phyloP scores from a whole-genome alignment of 1,140 invertebrate genomes.

The Drosophila nigromelanica region DNA sequence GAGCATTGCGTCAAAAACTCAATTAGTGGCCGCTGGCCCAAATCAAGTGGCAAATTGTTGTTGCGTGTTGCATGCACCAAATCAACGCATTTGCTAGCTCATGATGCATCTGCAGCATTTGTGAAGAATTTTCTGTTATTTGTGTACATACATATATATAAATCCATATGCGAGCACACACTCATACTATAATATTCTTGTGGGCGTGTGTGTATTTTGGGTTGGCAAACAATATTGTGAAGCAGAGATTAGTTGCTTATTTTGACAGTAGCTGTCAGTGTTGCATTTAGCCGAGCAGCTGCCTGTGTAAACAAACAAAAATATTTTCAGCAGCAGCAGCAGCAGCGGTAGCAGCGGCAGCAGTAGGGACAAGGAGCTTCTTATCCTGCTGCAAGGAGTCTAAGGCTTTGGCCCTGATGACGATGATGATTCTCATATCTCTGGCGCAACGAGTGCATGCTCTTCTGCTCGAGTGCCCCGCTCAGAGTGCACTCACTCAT shows the following conservation, averaged over 20 bases:
- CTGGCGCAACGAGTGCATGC: slow-evolving; percentile 61
- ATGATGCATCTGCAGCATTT: slow-evolving; percentile 7
- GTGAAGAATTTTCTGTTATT: slow-evolving; percentile 13
- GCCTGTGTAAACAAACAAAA: slow-evolving; percentile 58
- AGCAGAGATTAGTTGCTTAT: slow-evolving; percentile 72
- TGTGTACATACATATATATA: not conserved
- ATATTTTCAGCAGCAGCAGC: slow-evolving; percentile 40
- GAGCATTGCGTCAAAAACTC: slow-evolving; percentile 28
- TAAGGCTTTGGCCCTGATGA: slow-evolving; percentile 37
- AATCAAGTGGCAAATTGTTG: slow-evolving; percentile 47
- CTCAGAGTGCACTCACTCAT: slow-evolving; percentile 22
- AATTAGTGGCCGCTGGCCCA: slow-evolving; percentile 48
- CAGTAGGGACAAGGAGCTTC: slow-evolving; percentile 32
- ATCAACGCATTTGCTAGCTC: slow-evolving; percentile 19
- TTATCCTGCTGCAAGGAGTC: slow-evolving; percentile 28
- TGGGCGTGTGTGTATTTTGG: slow-evolving; percentile 10
- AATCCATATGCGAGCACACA: not conserved
- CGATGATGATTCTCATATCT: slow-evolving; percentile 73
- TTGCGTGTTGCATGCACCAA: not conserved
- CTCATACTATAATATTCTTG: not conserved
- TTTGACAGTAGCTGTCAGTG: slow-evolving; percentile 78
- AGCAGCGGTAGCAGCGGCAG: slow-evolving; percentile 16
- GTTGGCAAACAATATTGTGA: slow-evolving; percentile 68
- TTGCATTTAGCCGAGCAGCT: slow-evolving; percentile 60
- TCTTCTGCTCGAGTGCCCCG: slow-evolving; percentile 73